Evolutionary conservation across 2,797 vertebrate genomes (phyloP), one percentile per base, ranked within the genome.

Genomic region (Ctenopoma kingsleyae): DNA sequence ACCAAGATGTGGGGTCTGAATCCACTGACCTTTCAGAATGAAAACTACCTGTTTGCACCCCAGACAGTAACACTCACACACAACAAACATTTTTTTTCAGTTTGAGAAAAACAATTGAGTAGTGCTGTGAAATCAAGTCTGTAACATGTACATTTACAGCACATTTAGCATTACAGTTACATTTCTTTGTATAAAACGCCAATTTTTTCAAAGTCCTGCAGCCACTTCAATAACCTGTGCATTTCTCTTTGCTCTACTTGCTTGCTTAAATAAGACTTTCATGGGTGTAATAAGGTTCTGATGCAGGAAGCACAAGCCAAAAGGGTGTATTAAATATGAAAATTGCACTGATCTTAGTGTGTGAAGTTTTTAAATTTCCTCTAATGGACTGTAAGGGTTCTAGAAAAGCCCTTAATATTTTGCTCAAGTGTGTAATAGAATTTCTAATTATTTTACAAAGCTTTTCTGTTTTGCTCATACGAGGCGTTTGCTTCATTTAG

Each of bases 281-380:
- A 78, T 22, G 41, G 54, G 49, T 36, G 19, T 59, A 54, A 80
- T 76, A 61, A 53, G 57, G 25, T 64, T 78, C 25, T 60, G 64
- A 76, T 60, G 58, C 47, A 76, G 63, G 60, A 70, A 58, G 54
- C 22, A 16, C 10, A 2, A 60, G 62, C 76, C 70, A 75, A 70
- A 74, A 63, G 76, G 68, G 62, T 56, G 60, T 40, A 76, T 78
- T 81, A 76, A 78, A 83, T 77, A 83, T 73, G 80, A 78, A 86
- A 74, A 83, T 58, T 71, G 53, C 68, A 62, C 66, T 67, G 55
- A 83, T 74, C 54, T 78, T 50, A 57, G 20, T 30, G 59, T 58
- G 75, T 43, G 57, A 83, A 71, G 76, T 82, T 51, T n/a, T n/a
- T n/a, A n/a, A n/a, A 78, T 85, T 82, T 83, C 57, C 74, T 81